A percentile compares a stretch with the other conserved stretches of the same genome.
Conservation (phyloP, 2,888 invertebrate species). For the Rhaphigaster nebulosa region DNA sequence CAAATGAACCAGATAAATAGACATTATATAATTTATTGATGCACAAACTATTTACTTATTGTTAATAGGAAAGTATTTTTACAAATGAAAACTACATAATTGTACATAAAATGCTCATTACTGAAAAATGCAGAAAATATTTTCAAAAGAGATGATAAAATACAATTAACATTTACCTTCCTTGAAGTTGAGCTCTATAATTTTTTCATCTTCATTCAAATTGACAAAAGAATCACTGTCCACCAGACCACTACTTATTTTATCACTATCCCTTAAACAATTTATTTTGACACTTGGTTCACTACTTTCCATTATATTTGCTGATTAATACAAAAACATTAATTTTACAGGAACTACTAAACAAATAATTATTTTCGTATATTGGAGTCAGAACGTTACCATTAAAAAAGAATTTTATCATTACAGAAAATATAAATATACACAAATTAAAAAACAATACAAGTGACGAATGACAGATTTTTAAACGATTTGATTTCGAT, state of each 20-base stretch:
- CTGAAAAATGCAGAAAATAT: neutral
- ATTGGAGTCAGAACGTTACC: neutral
- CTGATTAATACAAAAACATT: neutral
- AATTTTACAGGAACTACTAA: neutral
- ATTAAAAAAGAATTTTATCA: neutral
- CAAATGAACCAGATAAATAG: neutral
- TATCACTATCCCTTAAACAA: neutral
- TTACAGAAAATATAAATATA: neutral
- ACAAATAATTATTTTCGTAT: neutral
- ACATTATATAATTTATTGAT: neutral
- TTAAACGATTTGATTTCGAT: neutral
- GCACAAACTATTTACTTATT: neutral
- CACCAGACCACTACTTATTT: neutral
- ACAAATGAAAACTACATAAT: neutral
- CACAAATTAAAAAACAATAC: neutral
- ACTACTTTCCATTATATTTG: neutral
- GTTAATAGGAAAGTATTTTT: neutral
- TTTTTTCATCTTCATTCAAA: neutral
- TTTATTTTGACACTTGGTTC: neutral
- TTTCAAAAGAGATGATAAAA: neutral
- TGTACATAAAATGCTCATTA: no score
- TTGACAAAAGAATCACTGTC: neutral
- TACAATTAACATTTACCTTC: conserved; percentile 52
- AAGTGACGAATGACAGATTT: neutral
- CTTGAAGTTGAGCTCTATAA: conserved; percentile 59